Evolutionary conservation across 2,113 vertebrate genomes (phyloP).

Genomic region (Heterochromis multidens): DNA sequence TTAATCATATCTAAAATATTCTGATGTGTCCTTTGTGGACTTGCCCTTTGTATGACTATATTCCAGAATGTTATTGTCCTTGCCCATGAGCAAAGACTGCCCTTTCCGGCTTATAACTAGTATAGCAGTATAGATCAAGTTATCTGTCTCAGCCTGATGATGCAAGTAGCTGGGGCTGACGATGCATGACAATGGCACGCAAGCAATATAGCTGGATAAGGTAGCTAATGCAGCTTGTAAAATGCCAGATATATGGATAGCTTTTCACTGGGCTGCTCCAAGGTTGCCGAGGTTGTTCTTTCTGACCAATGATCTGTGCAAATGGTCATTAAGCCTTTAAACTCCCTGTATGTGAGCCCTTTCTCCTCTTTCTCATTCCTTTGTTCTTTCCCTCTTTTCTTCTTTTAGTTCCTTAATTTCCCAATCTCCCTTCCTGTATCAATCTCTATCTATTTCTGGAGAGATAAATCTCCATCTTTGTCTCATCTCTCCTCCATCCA

Average conservation of each 20-base stretch:
- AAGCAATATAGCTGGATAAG: constrained; percentile 20
- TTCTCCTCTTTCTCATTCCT: background rate
- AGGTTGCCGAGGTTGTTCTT: constrained; percentile 39
- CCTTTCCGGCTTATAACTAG: background rate
- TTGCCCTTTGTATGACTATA: background rate
- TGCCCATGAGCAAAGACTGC: background rate
- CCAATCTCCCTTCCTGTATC: background rate
- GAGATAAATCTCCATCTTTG: background rate
- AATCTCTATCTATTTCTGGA: background rate
- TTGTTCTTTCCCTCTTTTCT: constrained; percentile 3
- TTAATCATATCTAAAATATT: background rate
- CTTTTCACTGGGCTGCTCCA: constrained; percentile 24
- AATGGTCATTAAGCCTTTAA: constrained; percentile 36
- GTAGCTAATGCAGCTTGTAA: constrained; percentile 47
- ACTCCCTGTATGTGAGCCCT: background rate
- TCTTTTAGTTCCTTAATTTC: background rate
- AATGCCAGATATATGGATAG: constrained; percentile 43
- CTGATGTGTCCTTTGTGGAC: background rate
- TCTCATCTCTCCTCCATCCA: background rate
- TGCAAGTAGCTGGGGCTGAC: background rate
- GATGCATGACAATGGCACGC: background rate
- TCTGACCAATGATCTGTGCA: constrained; percentile 55
- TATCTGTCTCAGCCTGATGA: constrained; percentile 12
- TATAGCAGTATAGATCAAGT: background rate
- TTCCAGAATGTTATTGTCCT: background rate